These are phyloP conservation scores for Platycnemis pennipes DNA, from an alignment of 2,888 invertebrate species.

Conservation along the genomic window DNA sequence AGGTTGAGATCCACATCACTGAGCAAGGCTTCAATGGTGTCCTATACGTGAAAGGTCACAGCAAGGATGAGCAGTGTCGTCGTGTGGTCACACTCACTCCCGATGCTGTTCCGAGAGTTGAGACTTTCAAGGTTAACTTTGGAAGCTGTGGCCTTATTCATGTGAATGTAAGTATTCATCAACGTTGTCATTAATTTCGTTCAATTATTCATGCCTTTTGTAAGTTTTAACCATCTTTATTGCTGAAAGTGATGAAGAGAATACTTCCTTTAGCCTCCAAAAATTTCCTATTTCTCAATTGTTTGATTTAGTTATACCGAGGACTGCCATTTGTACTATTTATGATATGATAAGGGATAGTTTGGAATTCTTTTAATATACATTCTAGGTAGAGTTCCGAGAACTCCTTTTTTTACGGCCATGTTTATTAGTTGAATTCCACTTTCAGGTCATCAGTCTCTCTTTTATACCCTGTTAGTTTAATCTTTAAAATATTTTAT, in stretches of 20 bases:
- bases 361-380: too few relatives aligned
- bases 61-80: conserved; percentile 94
- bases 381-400: too few relatives aligned
- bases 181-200: neutral
- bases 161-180: conserved; percentile 86
- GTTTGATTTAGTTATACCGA: neutral
- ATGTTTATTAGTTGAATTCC: too few relatives aligned
- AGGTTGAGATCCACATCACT: conserved; percentile 89
- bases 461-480: too few relatives aligned
- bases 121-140: conserved; percentile 93
- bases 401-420: too few relatives aligned
- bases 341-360: too few relatives aligned
- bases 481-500: too few relatives aligned
- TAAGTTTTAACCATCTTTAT: neutral
- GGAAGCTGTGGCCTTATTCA: conserved; percentile 95
- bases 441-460: too few relatives aligned
- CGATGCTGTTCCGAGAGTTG: conserved; percentile 84
- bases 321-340: neutral
- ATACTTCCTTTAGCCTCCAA: neutral
- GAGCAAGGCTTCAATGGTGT: conserved; percentile 93
- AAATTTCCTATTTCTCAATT: neutral
- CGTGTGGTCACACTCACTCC: conserved; percentile 89
- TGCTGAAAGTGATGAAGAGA: neutral
- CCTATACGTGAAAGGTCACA: conserved; percentile 95
- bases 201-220: too few relatives aligned